phyloP scores from a whole-genome alignment of 2,113 vertebrate species.

The Chaenogobius annularis region DNA sequence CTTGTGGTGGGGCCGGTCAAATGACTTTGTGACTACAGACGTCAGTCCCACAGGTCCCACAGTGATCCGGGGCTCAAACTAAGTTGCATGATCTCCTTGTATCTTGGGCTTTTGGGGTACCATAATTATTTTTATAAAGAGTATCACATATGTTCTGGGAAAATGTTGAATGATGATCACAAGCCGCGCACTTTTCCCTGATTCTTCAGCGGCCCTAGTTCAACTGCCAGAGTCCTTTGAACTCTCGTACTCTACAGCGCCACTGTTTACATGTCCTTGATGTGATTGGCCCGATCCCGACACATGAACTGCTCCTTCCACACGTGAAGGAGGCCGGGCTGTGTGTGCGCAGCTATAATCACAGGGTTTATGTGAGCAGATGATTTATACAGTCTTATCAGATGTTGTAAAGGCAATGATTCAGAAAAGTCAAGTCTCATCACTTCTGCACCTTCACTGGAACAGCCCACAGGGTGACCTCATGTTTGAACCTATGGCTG shows the following conservation, averaged over 20 bases:
- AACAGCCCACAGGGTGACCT: slow-evolving; percentile 11
- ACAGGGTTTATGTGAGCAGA: slow-evolving; percentile 64
- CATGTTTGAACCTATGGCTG: slow-evolving; percentile 17
- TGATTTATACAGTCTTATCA: slow-evolving; percentile 50
- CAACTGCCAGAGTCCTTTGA: not conserved
- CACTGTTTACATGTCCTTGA: slow-evolving; percentile 18
- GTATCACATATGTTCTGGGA: no score
- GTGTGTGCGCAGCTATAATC: slow-evolving; percentile 44
- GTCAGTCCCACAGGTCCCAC: no score
- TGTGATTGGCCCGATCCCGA: slow-evolving; percentile 18
- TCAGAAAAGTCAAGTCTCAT: slow-evolving; percentile 49
- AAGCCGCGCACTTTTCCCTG: not conserved
- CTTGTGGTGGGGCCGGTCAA: no score
- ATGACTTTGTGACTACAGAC: no score
- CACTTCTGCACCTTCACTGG: slow-evolving; percentile 56
- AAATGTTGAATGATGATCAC: not conserved
- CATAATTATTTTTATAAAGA: no score
- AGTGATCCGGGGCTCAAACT: no score
- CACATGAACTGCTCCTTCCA: slow-evolving; percentile 34
- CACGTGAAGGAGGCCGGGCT: slow-evolving; percentile 37
- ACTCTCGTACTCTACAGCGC: slow-evolving; percentile 4
- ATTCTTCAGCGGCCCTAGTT: no score
- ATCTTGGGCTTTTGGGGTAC: no score
- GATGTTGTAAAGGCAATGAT: slow-evolving; percentile 45
- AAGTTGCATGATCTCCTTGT: no score